Evolutionary conservation across 2,113 vertebrate species (phyloP).

Genomic region (Chloropsis cyanopogon): DNA sequence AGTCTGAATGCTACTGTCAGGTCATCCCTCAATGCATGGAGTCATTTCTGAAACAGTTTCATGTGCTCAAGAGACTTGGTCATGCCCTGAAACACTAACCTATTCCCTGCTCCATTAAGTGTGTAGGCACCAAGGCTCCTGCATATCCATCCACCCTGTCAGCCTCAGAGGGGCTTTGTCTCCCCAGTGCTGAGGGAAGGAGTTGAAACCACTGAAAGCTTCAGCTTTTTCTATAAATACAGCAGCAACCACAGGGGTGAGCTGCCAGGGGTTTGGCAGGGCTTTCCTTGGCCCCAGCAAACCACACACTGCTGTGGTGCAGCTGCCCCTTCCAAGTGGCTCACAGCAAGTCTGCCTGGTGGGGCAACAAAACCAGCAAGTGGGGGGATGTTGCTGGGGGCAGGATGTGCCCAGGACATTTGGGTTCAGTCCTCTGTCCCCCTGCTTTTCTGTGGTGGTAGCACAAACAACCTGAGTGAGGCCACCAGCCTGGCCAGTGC

Average conservation of each 20-base stretch:
- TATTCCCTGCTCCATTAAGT: neutral
- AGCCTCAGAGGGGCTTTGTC: neutral
- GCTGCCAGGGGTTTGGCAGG: neutral
- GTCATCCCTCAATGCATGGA: neutral
- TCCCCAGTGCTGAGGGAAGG: neutral
- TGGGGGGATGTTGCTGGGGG: neutral
- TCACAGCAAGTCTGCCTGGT: neutral
- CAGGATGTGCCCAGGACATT: neutral
- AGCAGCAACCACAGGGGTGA: neutral
- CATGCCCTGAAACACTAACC: neutral
- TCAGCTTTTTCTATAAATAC: neutral
- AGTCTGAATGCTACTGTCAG: neutral
- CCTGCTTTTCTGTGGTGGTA: neutral
- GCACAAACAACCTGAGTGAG: neutral
- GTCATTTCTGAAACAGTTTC: neutral
- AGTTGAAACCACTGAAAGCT: neutral
- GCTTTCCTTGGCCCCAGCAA: neutral
- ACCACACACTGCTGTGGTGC: neutral
- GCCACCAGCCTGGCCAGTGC: neutral
- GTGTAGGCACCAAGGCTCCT: neutral
- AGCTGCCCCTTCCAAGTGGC: fast-evolving
- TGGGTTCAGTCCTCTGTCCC: neutral
- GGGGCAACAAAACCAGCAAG: neutral
- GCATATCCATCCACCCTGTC: neutral
- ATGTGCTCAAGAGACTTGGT: neutral